phyloP scores from a whole-genome alignment of 2,888 invertebrate species.

The Morpho helenor region DNA sequence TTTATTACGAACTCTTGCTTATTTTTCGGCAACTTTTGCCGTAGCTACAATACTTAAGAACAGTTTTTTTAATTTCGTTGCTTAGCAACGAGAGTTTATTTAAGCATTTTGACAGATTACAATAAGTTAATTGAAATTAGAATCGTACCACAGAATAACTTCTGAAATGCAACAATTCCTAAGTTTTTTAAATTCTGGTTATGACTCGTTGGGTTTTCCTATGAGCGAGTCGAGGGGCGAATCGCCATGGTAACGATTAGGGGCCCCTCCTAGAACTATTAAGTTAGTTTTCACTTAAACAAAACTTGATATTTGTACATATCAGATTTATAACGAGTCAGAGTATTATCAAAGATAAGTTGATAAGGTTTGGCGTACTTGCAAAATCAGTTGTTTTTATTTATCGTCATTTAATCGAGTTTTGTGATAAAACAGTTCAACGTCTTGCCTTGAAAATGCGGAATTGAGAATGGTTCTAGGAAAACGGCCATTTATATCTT shows the following conservation, averaged over 20 bases:
- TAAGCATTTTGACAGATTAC: background rate
- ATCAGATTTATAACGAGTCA: slow-evolving; percentile 1
- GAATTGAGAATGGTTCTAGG: slow-evolving; percentile 22
- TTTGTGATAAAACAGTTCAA: slow-evolving; percentile 24
- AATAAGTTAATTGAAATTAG: background rate
- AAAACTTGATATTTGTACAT: background rate
- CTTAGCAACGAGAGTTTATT: background rate
- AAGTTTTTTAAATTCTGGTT: slow-evolving; percentile 3
- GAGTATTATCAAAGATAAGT: slow-evolving; percentile 13
- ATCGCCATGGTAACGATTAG: slow-evolving; percentile 65
- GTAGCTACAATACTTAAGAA: slow-evolving; percentile 5
- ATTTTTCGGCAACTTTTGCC: slow-evolving; percentile 32
- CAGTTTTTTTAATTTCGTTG: background rate
- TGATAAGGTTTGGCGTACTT: slow-evolving; percentile 8
- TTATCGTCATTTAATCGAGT: slow-evolving; percentile 11
- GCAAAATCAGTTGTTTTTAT: slow-evolving; percentile 14
- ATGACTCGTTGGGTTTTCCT: slow-evolving; percentile 27
- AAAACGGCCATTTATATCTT: slow-evolving; percentile 16
- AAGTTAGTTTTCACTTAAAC: background rate
- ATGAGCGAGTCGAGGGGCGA: slow-evolving; percentile 46
- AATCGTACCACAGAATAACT: background rate
- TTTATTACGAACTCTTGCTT: slow-evolving; percentile 42
- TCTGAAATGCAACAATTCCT: background rate
- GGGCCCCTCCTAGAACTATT: slow-evolving; percentile 55
- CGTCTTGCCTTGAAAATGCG: slow-evolving; percentile 26